Conservation (phyloP, 2,113 vertebrate genomes). For the Colius striatus region DNA sequence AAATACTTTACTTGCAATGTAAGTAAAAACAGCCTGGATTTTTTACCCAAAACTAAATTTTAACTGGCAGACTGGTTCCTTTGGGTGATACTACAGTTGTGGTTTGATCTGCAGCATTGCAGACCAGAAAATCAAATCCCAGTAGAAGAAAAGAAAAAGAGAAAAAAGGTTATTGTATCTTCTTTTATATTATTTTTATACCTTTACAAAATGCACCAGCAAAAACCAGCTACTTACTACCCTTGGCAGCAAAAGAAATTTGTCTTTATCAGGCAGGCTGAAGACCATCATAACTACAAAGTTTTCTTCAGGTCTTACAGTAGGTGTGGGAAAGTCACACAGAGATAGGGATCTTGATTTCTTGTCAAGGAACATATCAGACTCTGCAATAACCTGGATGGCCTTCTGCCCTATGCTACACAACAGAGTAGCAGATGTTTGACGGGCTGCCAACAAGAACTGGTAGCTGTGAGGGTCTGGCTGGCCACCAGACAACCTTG, state of each 20-base stretch:
- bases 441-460: background rate
- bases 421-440: background rate
- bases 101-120: background rate
- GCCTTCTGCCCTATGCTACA: background rate
- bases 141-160: background rate
- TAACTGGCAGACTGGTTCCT: background rate
- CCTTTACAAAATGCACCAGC: background rate
- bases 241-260: background rate
- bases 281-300: background rate
- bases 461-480: background rate
- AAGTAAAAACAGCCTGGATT: background rate
- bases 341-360: background rate
- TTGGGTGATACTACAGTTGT: background rate
- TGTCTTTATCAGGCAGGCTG: background rate
- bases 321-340: background rate
- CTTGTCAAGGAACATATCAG: background rate
- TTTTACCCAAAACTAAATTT: background rate
- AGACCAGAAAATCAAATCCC: background rate
- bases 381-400: background rate
- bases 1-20: background rate
- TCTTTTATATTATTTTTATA: background rate
- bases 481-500: background rate
- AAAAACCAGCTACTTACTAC: background rate
- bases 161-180: background rate
- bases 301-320: background rate